A percentile compares a stretch with the other conserved stretches of the same genome.
Conservation (phyloP, 2,888 invertebrate species). For the Drosophila tanythrix region DNA sequence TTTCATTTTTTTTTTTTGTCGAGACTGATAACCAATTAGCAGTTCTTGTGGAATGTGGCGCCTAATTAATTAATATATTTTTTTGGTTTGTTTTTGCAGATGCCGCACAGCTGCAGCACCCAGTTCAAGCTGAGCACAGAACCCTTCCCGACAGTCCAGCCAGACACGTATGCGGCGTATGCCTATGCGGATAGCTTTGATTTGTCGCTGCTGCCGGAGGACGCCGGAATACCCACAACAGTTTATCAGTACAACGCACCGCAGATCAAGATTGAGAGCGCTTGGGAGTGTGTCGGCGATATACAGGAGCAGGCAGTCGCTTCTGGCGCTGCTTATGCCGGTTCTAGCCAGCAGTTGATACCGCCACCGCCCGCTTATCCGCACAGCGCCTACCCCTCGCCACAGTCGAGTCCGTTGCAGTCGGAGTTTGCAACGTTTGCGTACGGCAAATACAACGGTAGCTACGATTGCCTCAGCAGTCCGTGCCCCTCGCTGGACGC, state of each 20-base stretch:
- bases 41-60: conserved; percentile 22
- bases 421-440: conserved; percentile 75
- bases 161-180: conserved; percentile 82
- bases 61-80: conserved; percentile 1
- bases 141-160: conserved; percentile 49
- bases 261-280: conserved; percentile 84
- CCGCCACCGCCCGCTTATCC: conserved; percentile 81
- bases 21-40: conserved; percentile 45
- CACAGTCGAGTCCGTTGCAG: conserved; percentile 83
- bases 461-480: conserved; percentile 78
- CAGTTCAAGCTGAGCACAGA: conserved; percentile 66
- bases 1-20: conserved; percentile 48
- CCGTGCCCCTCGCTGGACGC: conserved; percentile 83
- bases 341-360: conserved; percentile 65
- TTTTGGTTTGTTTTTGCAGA: conserved; percentile 50
- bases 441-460: conserved; percentile 58
- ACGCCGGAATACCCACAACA: conserved; percentile 82
- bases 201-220: conserved; percentile 89
- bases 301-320: conserved; percentile 53
- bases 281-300: conserved; percentile 66
- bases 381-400: conserved; percentile 81
- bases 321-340: conserved; percentile 18
- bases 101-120: conserved; percentile 64
- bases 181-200: conserved; percentile 88
- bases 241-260: conserved; percentile 81